Evolutionary conservation across 2,113 vertebrate genomes (phyloP).

Genomic region (Sylvietta virens): DNA sequence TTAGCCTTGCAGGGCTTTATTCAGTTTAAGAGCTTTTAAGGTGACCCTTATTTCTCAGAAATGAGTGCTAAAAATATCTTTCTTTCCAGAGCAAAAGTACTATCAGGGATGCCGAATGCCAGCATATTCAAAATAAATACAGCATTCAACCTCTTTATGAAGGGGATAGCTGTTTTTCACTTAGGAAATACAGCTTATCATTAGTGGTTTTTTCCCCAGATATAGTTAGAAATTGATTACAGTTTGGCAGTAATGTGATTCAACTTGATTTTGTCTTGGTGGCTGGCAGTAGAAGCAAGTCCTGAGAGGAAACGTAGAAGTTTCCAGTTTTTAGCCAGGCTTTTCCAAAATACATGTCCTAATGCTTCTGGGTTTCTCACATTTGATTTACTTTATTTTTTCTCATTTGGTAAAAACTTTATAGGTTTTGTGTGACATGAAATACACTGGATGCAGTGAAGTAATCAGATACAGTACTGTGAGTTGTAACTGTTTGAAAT

Average conservation of each 20-base stretch:
- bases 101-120: not conserved
- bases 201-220: fast-evolving
- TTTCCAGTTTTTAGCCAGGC: not conserved
- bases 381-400: not conserved
- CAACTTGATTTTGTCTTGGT: not conserved
- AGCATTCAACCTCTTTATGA: not conserved
- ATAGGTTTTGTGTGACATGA: not conserved
- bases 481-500: not conserved
- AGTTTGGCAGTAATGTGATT: not conserved
- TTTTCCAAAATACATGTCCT: not conserved
- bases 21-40: not conserved
- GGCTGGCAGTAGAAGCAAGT: not conserved
- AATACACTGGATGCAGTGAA: not conserved
- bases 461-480: not conserved
- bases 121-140: not conserved
- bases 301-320: not conserved
- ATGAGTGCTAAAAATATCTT: not conserved
- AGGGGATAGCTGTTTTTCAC: not conserved
- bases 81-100: not conserved
- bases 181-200: not conserved
- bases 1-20: not conserved
- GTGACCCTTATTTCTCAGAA: not conserved
- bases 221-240: not conserved
- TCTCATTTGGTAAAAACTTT: not conserved
- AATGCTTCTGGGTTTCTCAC: not conserved